These are phyloP conservation scores for Neodiprion lecontei DNA, from an alignment of 1,140 invertebrate species.

Conservation along the genomic window DNA sequence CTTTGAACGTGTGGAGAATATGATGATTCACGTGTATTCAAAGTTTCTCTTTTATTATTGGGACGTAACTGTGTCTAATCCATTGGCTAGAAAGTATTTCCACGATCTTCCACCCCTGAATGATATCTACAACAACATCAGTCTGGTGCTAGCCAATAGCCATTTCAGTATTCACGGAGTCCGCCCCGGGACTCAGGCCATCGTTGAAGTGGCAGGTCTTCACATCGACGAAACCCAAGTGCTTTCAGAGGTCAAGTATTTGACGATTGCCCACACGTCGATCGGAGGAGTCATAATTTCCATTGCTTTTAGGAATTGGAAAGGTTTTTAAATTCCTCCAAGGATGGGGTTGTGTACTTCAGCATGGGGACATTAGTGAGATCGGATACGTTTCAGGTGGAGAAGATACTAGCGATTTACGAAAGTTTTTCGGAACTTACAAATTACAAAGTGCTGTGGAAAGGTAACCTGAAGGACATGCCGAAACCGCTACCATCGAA, in stretches of 20 bases:
- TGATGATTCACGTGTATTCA: conserved; percentile 18
- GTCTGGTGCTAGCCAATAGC: conserved; percentile 54
- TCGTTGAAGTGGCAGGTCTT: conserved; percentile 58
- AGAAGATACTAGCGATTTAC: conserved; percentile 34
- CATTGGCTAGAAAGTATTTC: conserved; percentile 56
- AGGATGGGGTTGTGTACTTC: conserved; percentile 74
- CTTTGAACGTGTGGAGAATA: conserved; percentile 41
- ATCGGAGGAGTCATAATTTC: background rate
- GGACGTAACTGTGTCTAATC: background rate
- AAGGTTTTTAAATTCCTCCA: conserved; percentile 70
- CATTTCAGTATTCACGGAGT: conserved; percentile 52
- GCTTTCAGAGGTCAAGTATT: background rate
- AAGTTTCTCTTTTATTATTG: background rate
- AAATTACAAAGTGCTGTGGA: conserved; percentile 43
- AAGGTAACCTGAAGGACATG: conserved; percentile 36
- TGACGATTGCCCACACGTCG: background rate
- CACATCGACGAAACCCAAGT: conserved; percentile 43
- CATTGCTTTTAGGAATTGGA: conserved; percentile 66
- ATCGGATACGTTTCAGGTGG: conserved; percentile 61
- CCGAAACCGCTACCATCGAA: conserved; percentile 63
- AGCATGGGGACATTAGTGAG: conserved; percentile 77
- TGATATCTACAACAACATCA: conserved; percentile 58
- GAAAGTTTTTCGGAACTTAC: conserved; percentile 41
- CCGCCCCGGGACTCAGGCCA: conserved; percentile 46
- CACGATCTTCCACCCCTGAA: conserved; percentile 65